These are phyloP conservation scores for Sardina pilchardus DNA, from an alignment of 2,113 vertebrate genomes.

Conservation along the genomic window DNA sequence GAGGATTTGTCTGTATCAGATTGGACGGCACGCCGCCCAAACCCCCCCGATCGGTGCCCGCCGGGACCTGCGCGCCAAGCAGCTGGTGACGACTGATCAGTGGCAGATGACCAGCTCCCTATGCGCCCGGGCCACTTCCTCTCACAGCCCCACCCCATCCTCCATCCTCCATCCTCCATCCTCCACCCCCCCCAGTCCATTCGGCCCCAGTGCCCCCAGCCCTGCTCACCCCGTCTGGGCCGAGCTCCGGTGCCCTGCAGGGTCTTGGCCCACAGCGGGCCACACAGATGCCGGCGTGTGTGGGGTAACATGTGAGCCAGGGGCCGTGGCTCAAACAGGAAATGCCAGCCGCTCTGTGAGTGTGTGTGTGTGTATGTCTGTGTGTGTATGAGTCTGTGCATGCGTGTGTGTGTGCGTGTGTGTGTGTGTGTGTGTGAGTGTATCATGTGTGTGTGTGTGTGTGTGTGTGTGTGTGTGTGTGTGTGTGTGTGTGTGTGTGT, in stretches of 20 bases:
- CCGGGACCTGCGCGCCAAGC: conserved; percentile 56
- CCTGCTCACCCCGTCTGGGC: neutral
- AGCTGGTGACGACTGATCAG: conserved; percentile 64
- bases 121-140: conserved; percentile 38
- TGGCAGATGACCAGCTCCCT: conserved; percentile 58
- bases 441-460: no score
- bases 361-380: no score
- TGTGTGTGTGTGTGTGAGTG: no score
- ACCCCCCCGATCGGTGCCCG: neutral
- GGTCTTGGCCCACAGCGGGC: neutral
- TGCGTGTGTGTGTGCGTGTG: no score
- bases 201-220: neutral
- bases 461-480: no score
- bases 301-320: conserved; percentile 37
- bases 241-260: neutral
- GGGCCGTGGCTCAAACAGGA: neutral
- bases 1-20: conserved; percentile 48
- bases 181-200: neutral
- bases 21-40: conserved; percentile 14
- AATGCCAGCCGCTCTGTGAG: neutral
- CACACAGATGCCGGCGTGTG: neutral
- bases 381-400: no score
- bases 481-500: no score
- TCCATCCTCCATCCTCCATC: neutral
- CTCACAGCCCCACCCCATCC: conserved; percentile 26